phyloP scores from a whole-genome alignment of 1,140 invertebrate species.

The Procambarus virginalis region DNA sequence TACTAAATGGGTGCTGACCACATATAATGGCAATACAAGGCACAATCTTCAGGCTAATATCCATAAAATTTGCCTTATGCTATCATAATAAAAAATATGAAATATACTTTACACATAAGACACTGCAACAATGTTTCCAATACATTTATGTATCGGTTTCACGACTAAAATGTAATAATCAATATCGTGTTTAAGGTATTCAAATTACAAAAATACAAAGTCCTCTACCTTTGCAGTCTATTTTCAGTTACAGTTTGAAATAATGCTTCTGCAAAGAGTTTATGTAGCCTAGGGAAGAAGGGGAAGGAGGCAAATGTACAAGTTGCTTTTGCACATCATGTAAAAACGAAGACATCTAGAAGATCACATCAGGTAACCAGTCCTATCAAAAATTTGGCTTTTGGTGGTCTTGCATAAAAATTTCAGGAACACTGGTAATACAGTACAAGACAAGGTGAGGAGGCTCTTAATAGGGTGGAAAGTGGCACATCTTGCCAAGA shows the following conservation, averaged over 20 bases:
- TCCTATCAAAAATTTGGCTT: background rate
- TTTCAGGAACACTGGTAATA: background rate
- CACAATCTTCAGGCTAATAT: background rate
- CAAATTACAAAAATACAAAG: slow-evolving; percentile 12
- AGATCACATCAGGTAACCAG: background rate
- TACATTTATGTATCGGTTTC: background rate
- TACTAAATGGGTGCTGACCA: background rate
- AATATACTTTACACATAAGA: background rate
- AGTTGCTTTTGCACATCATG: background rate
- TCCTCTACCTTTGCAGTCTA: background rate
- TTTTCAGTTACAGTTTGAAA: background rate
- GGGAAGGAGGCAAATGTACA: background rate
- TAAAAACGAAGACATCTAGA: background rate
- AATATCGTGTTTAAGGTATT: background rate
- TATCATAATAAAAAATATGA: background rate
- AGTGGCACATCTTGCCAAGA: background rate
- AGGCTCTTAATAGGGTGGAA: background rate
- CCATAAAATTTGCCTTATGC: background rate
- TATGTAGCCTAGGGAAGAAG: background rate
- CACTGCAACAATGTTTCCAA: background rate
- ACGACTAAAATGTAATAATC: background rate
- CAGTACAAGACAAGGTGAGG: background rate
- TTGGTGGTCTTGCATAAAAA: background rate
- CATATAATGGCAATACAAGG: background rate
- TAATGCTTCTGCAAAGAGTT: background rate